Evolutionary conservation across 2,797 vertebrate species (phyloP).

Genomic region (Silurus lanzhouensis): DNA sequence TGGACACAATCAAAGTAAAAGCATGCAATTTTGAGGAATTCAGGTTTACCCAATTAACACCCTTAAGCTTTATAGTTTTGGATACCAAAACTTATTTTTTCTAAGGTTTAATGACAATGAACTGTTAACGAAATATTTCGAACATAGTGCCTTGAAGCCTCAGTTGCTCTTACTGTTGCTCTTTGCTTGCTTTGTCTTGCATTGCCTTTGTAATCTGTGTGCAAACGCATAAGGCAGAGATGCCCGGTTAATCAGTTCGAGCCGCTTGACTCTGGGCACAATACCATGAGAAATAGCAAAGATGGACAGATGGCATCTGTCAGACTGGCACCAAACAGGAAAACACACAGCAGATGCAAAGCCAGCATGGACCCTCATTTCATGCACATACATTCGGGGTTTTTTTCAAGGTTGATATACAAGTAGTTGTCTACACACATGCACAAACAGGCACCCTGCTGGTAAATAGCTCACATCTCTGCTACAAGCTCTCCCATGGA

Average conservation of each 20-base stretch:
- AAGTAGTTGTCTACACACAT: slow-evolving; percentile 9
- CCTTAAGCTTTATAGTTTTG: neutral
- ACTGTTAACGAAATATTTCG: neutral
- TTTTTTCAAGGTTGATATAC: slow-evolving; percentile 13
- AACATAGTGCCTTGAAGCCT: neutral
- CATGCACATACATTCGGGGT: slow-evolving; percentile 8
- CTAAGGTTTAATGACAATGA: neutral
- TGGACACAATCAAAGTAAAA: neutral
- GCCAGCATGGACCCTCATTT: neutral
- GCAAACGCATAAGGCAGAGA: slow-evolving; percentile 43
- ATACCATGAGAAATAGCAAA: slow-evolving; percentile 42
- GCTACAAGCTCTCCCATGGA: neutral
- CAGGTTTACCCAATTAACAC: neutral
- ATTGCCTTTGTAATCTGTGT: slow-evolving; percentile 20
- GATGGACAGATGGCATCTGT: slow-evolving; percentile 58
- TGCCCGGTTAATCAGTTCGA: slow-evolving; percentile 50
- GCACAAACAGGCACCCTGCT: slow-evolving; percentile 18
- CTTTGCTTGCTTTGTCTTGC: slow-evolving; percentile 6
- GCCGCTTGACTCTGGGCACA: slow-evolving; percentile 57
- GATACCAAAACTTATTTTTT: neutral
- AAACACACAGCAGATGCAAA: slow-evolving; percentile 43
- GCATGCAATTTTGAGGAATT: neutral
- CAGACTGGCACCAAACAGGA: slow-evolving; percentile 49
- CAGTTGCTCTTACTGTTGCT: neutral
- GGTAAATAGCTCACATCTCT: slow-evolving; percentile 32